These are phyloP conservation scores for Grus americana DNA, from an alignment of 2,113 vertebrate genomes.

Conservation along the genomic window DNA sequence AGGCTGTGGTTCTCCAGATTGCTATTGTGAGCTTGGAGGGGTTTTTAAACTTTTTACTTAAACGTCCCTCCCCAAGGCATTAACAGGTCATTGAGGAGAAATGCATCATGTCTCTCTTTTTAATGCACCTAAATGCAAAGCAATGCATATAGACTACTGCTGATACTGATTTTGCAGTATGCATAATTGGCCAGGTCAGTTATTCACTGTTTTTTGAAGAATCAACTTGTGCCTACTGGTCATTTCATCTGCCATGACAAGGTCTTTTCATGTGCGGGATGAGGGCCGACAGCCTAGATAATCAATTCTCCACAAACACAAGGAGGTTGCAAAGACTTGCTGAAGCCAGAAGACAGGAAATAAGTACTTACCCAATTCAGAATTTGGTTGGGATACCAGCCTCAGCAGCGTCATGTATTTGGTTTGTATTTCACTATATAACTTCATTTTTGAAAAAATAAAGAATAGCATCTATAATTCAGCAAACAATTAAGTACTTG, in stretches of 20 bases:
- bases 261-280: neutral
- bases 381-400: neutral
- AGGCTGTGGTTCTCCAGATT: neutral
- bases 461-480: neutral
- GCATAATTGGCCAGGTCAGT: neutral
- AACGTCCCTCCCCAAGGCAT: neutral
- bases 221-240: neutral
- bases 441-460: neutral
- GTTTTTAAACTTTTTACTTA: neutral
- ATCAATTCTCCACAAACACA: neutral
- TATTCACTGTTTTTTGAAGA: neutral
- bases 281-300: neutral
- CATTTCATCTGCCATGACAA: neutral
- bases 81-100: neutral
- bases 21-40: neutral
- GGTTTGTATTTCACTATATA: neutral
- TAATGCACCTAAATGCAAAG: neutral
- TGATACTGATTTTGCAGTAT: neutral
- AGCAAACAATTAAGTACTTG: neutral
- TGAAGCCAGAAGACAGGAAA: neutral
- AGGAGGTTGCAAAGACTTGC: neutral
- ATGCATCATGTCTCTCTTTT: neutral
- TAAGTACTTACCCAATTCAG: rapidly evolving
- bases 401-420: neutral
- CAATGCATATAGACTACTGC: neutral